Evolutionary conservation across 2,113 vertebrate genomes (phyloP), one percentile per base, ranked within the genome.

Genomic region (Perca flavescens): DNA sequence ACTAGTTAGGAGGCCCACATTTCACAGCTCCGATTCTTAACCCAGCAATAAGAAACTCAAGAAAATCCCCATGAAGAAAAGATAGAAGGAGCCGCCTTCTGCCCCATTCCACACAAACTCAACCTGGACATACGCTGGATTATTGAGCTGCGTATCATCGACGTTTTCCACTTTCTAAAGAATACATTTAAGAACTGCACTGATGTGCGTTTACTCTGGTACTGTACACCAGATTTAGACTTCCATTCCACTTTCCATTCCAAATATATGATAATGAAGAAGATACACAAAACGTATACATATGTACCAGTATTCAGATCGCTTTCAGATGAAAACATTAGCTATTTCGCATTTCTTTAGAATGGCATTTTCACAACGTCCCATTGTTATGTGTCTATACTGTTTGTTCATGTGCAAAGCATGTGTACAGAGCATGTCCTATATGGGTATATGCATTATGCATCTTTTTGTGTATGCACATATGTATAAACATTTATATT

Each of bases 11-110:
- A 61, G 10, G 17, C 19, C 2, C 34, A 36, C 22, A 57, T 78
- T 66, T 80, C 47, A 66, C 43, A 74, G 7, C 11, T n/a, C 21
- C 36, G 43, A 74, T 49, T 88, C 76, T 61, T 34, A 57, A 68
- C 13, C 1, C 1, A 22, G 40, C 19, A 25, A 22, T 43, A 4
- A 64, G 6, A 73, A 66, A 76, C 15, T 40, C 6, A 22, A 22
- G 15, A 72, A 56, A 36, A 34, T 16, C 34, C n/a, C 16, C 40
- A 2, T 0, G 3, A 52, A 36, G 31, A 25, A 64, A 73, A 43
- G 36, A 76, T 68, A 57, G 17, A 76, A 58, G 6, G 57, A 64
- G 36, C 7, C 1, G 1, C 4, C 17, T 6, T 43, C 57, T 63
- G 63, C 65, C 19, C 52, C 43, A 36, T 25, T 65, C 50, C 28